A percentile compares a stretch with the other conserved stretches of the same genome.
Conservation (phyloP, 2,113 vertebrate genomes). For the Probosciger aterrimus region DNA sequence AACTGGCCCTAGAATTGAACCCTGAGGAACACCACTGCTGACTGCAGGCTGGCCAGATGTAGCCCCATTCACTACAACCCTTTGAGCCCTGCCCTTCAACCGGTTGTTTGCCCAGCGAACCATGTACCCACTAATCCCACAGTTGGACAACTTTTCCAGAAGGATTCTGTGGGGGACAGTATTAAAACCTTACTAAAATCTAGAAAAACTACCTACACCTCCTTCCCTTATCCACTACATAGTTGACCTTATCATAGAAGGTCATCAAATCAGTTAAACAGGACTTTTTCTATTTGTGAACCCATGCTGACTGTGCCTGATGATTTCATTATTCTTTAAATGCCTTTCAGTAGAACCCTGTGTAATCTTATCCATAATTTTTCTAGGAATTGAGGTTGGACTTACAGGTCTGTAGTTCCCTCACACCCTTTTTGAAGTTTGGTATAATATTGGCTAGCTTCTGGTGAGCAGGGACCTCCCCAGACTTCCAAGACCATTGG, state of each 20-base stretch:
- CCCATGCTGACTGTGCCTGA: neutral
- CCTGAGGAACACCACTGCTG: neutral
- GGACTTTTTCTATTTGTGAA: neutral
- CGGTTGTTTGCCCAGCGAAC: neutral
- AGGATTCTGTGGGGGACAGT: neutral
- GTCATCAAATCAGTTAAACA: neutral
- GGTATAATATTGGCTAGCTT: neutral
- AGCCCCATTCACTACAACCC: neutral
- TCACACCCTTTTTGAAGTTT: neutral
- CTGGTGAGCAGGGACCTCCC: neutral
- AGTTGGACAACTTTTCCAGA: neutral
- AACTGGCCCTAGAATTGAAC: neutral
- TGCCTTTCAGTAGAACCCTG: neutral
- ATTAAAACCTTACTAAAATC: neutral
- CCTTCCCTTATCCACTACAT: neutral
- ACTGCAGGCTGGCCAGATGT: rapidly evolving
- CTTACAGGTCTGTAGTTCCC: neutral
- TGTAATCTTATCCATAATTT: neutral
- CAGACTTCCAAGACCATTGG: neutral
- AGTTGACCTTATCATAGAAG: neutral
- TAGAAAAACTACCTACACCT: neutral
- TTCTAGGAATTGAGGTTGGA: neutral
- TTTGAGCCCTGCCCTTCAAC: neutral
- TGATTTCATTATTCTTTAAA: neutral
- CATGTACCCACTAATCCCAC: neutral